Base-by-base conservation (phyloP, 1,140 invertebrate species). In the Papilio xuthus region DNA sequence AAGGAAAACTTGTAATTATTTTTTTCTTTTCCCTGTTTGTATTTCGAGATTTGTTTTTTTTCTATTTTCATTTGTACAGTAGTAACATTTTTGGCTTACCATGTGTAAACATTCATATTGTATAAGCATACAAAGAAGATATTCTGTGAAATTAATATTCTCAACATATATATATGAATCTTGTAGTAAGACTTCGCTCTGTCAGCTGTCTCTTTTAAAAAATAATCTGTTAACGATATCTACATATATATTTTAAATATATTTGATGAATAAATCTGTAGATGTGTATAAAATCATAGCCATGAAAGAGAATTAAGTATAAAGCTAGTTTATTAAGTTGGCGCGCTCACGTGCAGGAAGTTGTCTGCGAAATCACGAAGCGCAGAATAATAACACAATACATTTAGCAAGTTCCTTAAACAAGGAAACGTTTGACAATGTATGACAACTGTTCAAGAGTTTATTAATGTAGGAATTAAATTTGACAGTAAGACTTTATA, bases 391-490 rank as follows among this genome's bases (percentile, higher is more conserved):
- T 28, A 63, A 26, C 60, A 63, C 60, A 63, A 63, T 28, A 63
- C 60, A 63, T 63, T 63, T 28, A 28, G 60, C 20, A 28, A 28
- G 60, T 63, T 26, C 23, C 12, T 28, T 63, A 28, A 28, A 63
- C 56, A 23, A 26, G 23, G 60, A 10, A 28, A 63, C 23, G 23
- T 63, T 63, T 63, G 60, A 63, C 60, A 63, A 63, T 63, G 12
- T 63, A 28, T 28, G 60, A 63, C 60, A 15, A 63, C 10, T 63
- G 60, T 28, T 63, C 12, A 28, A 56, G 60, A 28, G 60, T 12
- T 63, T 63, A 63, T 63, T 63, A 63, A 63, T 28, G 26, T 26
- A 15, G 60, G 26, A 63, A 63, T 26, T 63, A n/a, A 60, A 60
- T 23, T 63, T 63, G 26, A 28, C 53, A 23, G 20, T 60, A 60